Evolutionary conservation across 2,888 invertebrate species (phyloP), one percentile per base, ranked within the genome.

Genomic region (Pardosa pseudoannulata): DNA sequence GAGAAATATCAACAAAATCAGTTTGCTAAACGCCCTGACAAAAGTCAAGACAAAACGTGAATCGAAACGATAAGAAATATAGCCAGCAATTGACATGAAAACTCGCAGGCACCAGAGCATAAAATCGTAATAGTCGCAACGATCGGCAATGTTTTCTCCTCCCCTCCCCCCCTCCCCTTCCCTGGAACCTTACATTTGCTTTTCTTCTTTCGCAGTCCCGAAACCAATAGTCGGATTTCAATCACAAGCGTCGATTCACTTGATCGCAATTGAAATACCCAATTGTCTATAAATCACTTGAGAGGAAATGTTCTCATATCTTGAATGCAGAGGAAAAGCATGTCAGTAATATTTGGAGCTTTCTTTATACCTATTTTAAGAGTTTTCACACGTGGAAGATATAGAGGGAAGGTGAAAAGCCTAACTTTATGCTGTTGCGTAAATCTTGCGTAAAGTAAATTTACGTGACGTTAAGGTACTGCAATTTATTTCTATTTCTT

Each of bases 241-340:
- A 71, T 83, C 82, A 76, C 72, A 83, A 41, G 72, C 65, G 28
- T 72, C 65, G 76, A 64, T 76, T 72, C 76, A 83, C 82, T 16
- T 39, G 65, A 46, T 64, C 50, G 71, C 36, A 9, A 71, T 75
- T 56, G 70, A 62, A 75, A 29, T 29, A 6, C 13, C 23, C n/a
- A 28, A n/a, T 16, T 46, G 23, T 7, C 50, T 27, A 75, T 65
- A 41, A 28, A 65, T 36, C 62, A n/a, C n/a, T 3, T 3, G 31
- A 16, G 46, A 11, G 16, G 16, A 46, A 46, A 46, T 46, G 46
- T 46, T 46, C 6, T 11, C 36, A n/a, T n/a, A n/a, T n/a, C n/a
- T n/a, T n/a, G n/a, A n/a, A n/a, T n/a, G n/a, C n/a, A n/a, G n/a
- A n/a, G n/a, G n/a, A n/a, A n/a, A n/a, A n/a, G n/a, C n/a, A n/a